Evolutionary conservation across 2,797 vertebrate genomes (phyloP).

Genomic region (Argya squamiceps): DNA sequence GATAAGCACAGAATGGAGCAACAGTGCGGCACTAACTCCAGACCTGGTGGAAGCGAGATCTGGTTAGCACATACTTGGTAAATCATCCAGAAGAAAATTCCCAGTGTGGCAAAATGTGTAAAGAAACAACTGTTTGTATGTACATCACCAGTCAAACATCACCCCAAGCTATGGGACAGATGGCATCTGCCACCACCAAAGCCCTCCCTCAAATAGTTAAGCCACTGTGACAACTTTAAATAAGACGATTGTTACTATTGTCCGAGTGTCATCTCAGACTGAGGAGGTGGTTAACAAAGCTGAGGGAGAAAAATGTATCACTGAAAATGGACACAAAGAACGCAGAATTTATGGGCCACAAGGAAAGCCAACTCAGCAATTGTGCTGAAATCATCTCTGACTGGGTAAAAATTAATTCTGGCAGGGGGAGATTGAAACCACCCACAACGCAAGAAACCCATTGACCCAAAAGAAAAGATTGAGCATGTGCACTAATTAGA

Average conservation of each 20-base stretch:
- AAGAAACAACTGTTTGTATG: background rate
- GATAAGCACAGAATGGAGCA: background rate
- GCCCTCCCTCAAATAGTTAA: background rate
- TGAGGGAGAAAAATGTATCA: background rate
- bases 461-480: background rate
- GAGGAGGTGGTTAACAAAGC: background rate
- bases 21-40: background rate
- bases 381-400: background rate
- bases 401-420: background rate
- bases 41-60: accelerated
- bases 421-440: background rate
- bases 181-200: background rate
- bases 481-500: background rate
- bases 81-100: background rate
- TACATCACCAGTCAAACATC: background rate
- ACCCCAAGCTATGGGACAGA: background rate
- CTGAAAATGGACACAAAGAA: background rate
- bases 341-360: background rate
- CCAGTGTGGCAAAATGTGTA: background rate
- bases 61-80: background rate
- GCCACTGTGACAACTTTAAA: background rate
- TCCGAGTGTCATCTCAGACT: background rate
- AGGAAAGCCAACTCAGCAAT: background rate
- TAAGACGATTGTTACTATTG: background rate
- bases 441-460: background rate